Conservation (phyloP, 2,888 invertebrate species). For the Heliconius cydno region DNA sequence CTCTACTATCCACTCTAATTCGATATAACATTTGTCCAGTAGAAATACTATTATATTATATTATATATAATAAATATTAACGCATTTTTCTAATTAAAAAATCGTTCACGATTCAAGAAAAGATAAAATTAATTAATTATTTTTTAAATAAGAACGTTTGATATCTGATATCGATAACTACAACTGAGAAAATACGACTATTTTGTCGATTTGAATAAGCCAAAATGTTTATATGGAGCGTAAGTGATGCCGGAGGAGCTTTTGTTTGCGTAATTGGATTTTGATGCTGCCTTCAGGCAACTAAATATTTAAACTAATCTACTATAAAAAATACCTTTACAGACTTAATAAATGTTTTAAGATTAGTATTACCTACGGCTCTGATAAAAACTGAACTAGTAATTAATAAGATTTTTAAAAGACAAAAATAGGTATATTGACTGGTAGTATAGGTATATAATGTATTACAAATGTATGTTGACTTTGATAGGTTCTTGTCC, state of each 20-base stretch:
- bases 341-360: slow-evolving; percentile 15
- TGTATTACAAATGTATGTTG: neutral
- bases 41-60: too few species aligned
- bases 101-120: neutral
- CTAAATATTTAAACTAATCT: neutral
- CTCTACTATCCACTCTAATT: too few species aligned
- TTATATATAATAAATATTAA: neutral
- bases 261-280: slow-evolving; percentile 29
- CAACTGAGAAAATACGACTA: neutral
- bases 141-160: neutral
- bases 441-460: too few species aligned
- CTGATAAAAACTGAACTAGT: neutral
- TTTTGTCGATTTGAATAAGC: neutral
- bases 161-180: slow-evolving; percentile 15
- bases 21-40: too few species aligned
- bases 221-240: slow-evolving; percentile 4
- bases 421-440: neutral
- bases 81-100: neutral
- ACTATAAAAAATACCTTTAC: neutral
- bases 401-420: neutral
- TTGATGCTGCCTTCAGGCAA: slow-evolving; percentile 9
- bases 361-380: slow-evolving; percentile 16
- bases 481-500: neutral
- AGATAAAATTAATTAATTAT: neutral
- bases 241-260: slow-evolving; percentile 5